These are phyloP conservation scores for Platysternon megacephalum DNA, from an alignment of 2,113 vertebrate genomes.

Conservation along the genomic window DNA sequence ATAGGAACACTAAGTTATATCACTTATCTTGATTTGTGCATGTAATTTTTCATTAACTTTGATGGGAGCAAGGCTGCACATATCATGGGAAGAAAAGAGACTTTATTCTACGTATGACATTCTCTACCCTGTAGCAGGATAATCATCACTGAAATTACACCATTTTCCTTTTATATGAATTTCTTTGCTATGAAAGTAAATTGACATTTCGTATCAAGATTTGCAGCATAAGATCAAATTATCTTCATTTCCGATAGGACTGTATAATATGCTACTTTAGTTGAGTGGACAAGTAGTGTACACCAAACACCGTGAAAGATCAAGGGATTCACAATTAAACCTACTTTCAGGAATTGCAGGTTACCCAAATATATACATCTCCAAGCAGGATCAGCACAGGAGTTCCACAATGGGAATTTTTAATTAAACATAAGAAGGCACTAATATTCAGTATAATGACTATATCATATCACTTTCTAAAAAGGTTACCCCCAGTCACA, in stretches of 20 bases:
- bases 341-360: neutral
- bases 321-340: neutral
- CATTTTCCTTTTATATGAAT: neutral
- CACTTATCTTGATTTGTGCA: neutral
- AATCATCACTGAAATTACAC: neutral
- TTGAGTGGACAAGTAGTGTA: neutral
- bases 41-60: neutral
- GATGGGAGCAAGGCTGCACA: neutral
- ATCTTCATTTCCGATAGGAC: neutral
- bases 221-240: neutral
- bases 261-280: neutral
- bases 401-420: neutral
- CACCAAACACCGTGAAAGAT: neutral
- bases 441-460: neutral
- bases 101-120: neutral
- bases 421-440: neutral
- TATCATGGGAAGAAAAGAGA: neutral
- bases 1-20: neutral
- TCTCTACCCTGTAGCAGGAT: neutral
- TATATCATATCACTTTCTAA: neutral
- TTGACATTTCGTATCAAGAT: neutral
- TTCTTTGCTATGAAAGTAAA: constrained; percentile 18
- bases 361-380: neutral
- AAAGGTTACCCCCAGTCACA: neutral
- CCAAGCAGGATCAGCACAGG: neutral